phyloP scores from a whole-genome alignment of 2,797 vertebrate genomes.

The Pseudocheirus occidentalis region DNA sequence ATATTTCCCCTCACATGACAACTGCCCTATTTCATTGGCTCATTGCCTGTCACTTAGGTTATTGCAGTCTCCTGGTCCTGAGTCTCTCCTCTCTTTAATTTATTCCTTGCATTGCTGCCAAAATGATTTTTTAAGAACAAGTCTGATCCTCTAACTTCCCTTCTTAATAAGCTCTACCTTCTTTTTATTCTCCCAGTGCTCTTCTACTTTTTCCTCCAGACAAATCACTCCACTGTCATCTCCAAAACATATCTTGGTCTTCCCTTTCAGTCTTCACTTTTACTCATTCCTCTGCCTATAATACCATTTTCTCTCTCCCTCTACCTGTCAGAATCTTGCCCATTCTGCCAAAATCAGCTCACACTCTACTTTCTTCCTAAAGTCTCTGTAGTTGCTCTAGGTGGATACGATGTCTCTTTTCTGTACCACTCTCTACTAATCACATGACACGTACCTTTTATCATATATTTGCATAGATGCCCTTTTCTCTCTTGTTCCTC shows the following conservation, averaged over 20 bases:
- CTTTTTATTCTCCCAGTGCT: not conserved
- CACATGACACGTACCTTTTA: not conserved
- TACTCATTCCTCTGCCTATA: no score
- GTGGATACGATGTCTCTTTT: not conserved
- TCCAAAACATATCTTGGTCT: no score
- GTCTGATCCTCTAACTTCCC: no score
- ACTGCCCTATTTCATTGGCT: no score
- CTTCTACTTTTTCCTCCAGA: no score
- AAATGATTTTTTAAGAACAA: not conserved
- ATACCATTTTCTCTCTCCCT: no score
- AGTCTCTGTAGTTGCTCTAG: not conserved
- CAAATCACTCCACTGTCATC: no score
- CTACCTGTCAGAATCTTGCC: not conserved
- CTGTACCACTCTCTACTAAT: not conserved
- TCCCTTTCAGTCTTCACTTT: no score
- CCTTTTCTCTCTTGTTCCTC: not conserved
- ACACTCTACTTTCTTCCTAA: not conserved
- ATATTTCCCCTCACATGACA: not conserved
- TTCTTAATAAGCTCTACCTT: no score
- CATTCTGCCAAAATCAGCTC: not conserved
- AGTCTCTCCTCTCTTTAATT: not conserved
- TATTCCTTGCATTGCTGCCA: not conserved
- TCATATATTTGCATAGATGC: not conserved
- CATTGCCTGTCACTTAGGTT: not conserved
- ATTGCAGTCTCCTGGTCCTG: not conserved